phyloP scores from a whole-genome alignment of 2,797 vertebrate genomes.

The Acipenser oxyrinchus region DNA sequence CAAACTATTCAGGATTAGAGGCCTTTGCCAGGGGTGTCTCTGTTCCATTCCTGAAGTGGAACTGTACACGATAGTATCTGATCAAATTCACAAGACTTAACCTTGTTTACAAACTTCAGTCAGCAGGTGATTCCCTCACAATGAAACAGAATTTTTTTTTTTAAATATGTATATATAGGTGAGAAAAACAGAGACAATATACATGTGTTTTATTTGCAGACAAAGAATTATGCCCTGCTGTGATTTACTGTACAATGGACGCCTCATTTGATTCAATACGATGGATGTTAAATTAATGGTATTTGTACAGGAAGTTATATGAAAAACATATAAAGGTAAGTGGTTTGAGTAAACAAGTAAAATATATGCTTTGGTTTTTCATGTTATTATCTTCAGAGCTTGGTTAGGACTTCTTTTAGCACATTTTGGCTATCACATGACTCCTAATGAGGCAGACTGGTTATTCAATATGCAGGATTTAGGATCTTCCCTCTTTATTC shows the following conservation, averaged over 20 bases:
- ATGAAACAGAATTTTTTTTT: slow-evolving; percentile 1
- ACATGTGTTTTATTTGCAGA: too few relatives aligned
- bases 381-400: neutral
- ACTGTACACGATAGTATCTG: neutral
- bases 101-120: neutral
- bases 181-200: too few relatives aligned
- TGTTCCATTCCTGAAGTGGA: neutral
- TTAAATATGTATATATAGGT: neutral
- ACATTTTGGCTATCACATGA: too few relatives aligned
- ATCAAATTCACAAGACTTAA: neutral
- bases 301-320: too few relatives aligned
- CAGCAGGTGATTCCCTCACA: neutral
- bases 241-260: too few relatives aligned
- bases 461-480: neutral
- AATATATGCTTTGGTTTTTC: too few relatives aligned
- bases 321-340: too few relatives aligned
- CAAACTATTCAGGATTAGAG: slow-evolving; percentile 18
- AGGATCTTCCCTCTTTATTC: neutral
- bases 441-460: too few relatives aligned
- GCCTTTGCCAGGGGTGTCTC: neutral
- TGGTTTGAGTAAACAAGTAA: too few relatives aligned
- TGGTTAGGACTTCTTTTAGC: too few relatives aligned
- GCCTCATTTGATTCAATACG: too few relatives aligned
- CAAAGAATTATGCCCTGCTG: neutral
- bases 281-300: too few relatives aligned